Percentiles rank a stretch among this genome's conserved stretches.
Conservation (phyloP, 2,888 invertebrate species). For the Drosophila falleni region DNA sequence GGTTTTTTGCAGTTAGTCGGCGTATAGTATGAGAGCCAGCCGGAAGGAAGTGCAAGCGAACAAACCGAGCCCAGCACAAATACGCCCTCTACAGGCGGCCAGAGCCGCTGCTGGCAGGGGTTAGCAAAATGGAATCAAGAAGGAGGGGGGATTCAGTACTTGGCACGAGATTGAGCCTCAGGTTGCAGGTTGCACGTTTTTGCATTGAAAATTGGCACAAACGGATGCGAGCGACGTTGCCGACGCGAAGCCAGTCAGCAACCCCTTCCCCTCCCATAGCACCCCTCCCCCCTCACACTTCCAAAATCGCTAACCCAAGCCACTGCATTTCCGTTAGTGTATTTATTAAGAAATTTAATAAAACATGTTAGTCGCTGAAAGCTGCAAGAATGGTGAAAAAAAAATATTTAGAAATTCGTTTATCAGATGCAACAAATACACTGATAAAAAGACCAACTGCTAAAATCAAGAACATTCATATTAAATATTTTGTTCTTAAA, state of each 20-base stretch:
- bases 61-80: conserved; percentile 70
- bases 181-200: conserved; percentile 50
- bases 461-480: no score
- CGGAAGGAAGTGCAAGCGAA: conserved; percentile 78
- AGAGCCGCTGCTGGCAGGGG: not conserved
- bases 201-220: conserved; percentile 72
- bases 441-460: no score
- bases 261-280: not conserved
- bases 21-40: conserved; percentile 55
- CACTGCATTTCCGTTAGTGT: conserved; percentile 12
- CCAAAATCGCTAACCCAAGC: not conserved
- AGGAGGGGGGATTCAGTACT: not conserved
- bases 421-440: conserved; percentile 35
- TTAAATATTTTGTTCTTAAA: no score
- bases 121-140: not conserved
- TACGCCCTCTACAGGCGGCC: conserved; percentile 26
- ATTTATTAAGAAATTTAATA: conserved; percentile 59
- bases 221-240: conserved; percentile 64
- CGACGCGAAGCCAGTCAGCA: conserved; percentile 18
- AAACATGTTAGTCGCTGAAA: conserved; percentile 23
- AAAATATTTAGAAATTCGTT: conserved; percentile 1
- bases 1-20: conserved; percentile 50
- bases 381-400: conserved; percentile 14
- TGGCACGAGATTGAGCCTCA: conserved; percentile 31
- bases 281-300: not conserved